Evolutionary conservation across 2,888 invertebrate genomes (phyloP), one percentile per base, ranked within the genome.

Genomic region (Anthrax anthrax): DNA sequence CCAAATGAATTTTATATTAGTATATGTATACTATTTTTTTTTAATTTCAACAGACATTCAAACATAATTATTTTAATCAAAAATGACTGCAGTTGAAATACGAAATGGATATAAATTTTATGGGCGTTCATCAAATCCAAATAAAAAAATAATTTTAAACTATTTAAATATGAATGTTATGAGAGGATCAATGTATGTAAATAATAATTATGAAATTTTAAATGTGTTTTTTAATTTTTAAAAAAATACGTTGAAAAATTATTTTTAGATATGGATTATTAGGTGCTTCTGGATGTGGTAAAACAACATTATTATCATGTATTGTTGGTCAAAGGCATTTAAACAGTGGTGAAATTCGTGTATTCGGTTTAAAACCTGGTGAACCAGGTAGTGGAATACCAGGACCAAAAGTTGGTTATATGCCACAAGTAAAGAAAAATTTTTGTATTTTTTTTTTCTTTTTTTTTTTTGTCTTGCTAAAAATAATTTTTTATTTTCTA

Each of bases 251-350:
- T 39, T 18, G 4, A 16, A 13, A 34, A 34, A 13, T 12, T 2
- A 36, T 36, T 14, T 36, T 29, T 23, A 85, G 85, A 57, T 92
- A 91, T 62, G 90, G 90, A 27, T 73, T 92, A 9, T 72, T 92
- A 18, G 92, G 91, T 2, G 84, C 91, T 0, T 89, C 89, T 55
- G 91, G 91, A 8, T 91, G 91, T 60, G 89, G 89, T 5, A 92
- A 91, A 63, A 91, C 91, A 0, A 91, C 92, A 0, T 68, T 92
- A 4, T 72, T 92, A 10, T 80, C 86, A 43, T 86, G 87, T 65
- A 78, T 90, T 53, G 85, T 91, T 8, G 91, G 91, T 1, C 73
- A 84, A 53, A 73, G 81, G 50, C 70, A 74, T 44, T 70, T 89
- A 38, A 78, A 87, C 62, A 73, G 74, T 17, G 91, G 91, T 0